These are phyloP conservation scores for Himalopsyche kuldschensis DNA, from an alignment of 2,888 invertebrate genomes.

Conservation along the genomic window DNA sequence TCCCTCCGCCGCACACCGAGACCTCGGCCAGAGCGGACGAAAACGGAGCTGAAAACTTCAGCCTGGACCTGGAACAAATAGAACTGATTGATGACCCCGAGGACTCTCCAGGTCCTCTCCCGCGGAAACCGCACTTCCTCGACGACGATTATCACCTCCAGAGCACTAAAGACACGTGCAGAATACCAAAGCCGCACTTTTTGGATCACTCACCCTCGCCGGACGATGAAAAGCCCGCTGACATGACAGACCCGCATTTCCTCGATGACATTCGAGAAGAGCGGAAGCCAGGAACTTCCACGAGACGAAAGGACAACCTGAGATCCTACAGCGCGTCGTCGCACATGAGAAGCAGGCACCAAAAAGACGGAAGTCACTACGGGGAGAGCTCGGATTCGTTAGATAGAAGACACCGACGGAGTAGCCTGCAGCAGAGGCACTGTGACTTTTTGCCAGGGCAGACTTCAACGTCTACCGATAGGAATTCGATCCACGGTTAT, in stretches of 20 bases:
- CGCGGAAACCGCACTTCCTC: slow-evolving; percentile 61
- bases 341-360: slow-evolving; percentile 44
- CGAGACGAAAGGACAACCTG: slow-evolving; percentile 50
- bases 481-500: slow-evolving; percentile 53
- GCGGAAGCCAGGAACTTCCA: slow-evolving; percentile 44
- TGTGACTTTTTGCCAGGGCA: slow-evolving; percentile 56
- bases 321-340: slow-evolving; percentile 1
- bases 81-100: slow-evolving; percentile 47
- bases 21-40: not conserved
- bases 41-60: slow-evolving; percentile 16
- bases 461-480: slow-evolving; percentile 56
- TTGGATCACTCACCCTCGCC: slow-evolving; percentile 57
- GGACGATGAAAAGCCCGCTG: slow-evolving; percentile 57
- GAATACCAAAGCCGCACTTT: slow-evolving; percentile 59
- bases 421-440: slow-evolving; percentile 42
- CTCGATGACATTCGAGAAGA: slow-evolving; percentile 48
- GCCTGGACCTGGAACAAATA: slow-evolving; percentile 43
- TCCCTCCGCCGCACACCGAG: not conserved
- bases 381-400: slow-evolving; percentile 18
- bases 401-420: slow-evolving; percentile 23
- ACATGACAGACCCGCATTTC: slow-evolving; percentile 57
- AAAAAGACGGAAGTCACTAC: slow-evolving; percentile 8
- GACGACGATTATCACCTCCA: slow-evolving; percentile 65
- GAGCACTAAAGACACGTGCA: slow-evolving; percentile 55
- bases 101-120: slow-evolving; percentile 43